These are phyloP conservation scores for Coilia nasus DNA, from an alignment of 2,797 vertebrate genomes.

Conservation along the genomic window DNA sequence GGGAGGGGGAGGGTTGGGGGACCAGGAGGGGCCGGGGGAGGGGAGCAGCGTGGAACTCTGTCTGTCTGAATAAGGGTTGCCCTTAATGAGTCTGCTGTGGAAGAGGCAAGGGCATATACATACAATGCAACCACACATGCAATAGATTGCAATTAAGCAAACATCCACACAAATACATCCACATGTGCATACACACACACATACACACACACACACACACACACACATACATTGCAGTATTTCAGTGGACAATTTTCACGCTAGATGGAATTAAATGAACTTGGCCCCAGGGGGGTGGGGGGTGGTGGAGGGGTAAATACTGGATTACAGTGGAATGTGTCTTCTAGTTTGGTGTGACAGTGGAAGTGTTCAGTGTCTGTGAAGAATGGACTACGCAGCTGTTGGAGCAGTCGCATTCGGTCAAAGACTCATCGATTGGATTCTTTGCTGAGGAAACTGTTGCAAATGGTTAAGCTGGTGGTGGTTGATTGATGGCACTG, in stretches of 20 bases:
- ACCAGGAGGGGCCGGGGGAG: constrained; percentile 52
- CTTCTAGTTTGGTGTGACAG: constrained; percentile 45
- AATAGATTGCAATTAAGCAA: background rate
- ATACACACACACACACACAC: constrained; percentile 11
- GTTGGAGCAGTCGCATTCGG: constrained; percentile 22
- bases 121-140: background rate
- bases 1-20: background rate
- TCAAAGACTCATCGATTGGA: constrained; percentile 27
- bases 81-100: background rate
- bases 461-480: background rate
- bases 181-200: constrained; percentile 21
- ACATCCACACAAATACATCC: constrained; percentile 18
- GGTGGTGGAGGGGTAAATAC: background rate
- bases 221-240: background rate
- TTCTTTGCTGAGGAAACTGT: constrained; percentile 31
- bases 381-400: constrained; percentile 31
- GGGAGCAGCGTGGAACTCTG: background rate
- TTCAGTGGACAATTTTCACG: background rate
- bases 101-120: background rate
- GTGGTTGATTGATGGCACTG: background rate
- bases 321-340: constrained; percentile 31
- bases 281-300: background rate
- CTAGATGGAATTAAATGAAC: background rate
- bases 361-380: constrained; percentile 42
- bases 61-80: background rate